Evolutionary conservation across 2,888 invertebrate species (phyloP).

Genomic region (Microplitis manilae): DNA sequence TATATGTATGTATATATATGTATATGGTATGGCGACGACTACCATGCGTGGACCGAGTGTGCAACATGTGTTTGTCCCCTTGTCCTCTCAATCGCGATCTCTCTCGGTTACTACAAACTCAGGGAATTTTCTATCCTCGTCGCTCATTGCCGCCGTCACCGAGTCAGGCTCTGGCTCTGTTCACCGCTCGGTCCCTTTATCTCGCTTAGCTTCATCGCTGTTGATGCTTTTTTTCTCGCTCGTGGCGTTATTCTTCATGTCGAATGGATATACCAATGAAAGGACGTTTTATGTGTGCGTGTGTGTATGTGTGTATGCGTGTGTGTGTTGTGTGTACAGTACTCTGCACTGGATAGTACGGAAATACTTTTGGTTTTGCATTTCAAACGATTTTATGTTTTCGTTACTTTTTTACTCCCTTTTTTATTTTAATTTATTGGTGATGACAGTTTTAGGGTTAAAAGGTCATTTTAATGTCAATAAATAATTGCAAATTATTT

Average conservation of each 20-base stretch:
- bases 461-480: neutral
- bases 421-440: neutral
- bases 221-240: slow-evolving; percentile 26
- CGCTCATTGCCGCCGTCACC: slow-evolving; percentile 24
- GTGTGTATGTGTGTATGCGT: neutral
- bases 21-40: slow-evolving; percentile 35
- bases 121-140: neutral
- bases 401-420: neutral
- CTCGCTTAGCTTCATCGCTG: slow-evolving; percentile 27
- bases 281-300: neutral
- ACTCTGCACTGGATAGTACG: neutral
- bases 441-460: neutral
- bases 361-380: slow-evolving; percentile 1
- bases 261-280: slow-evolving; percentile 1
- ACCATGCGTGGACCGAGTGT: slow-evolving; percentile 58
- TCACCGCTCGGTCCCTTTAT: slow-evolving; percentile 33
- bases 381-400: neutral
- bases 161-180: slow-evolving; percentile 6
- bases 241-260: slow-evolving; percentile 19
- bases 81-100: slow-evolving; percentile 22
- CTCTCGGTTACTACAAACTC: slow-evolving; percentile 1
- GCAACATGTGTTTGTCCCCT: slow-evolving; percentile 68
- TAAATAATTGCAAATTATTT: too few species aligned
- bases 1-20: slow-evolving; percentile 6
- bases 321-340: neutral